Evolutionary conservation across 64 coral and sea anemone genomes (phyloP), one percentile per base, ranked within the genome.

Genomic region (Exaiptasia diaphana): DNA sequence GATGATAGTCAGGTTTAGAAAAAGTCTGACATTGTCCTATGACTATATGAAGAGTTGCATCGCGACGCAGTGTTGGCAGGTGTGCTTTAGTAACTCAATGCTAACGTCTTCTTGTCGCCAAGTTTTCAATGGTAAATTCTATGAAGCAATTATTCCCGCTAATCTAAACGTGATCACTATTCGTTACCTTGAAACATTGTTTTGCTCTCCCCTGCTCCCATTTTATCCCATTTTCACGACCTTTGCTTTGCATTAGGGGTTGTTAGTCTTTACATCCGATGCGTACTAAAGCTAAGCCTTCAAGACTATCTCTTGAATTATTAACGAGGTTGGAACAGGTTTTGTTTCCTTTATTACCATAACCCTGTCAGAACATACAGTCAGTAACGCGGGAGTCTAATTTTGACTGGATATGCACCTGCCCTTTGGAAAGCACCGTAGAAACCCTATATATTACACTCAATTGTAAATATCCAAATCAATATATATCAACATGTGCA

Each of bases 301-400:
- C 38, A 65, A 65, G 38, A 13, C 61, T 65, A 35, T 35, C 21
- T 36, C 30, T 65, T 65, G 61, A 65, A 65, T 65, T 18, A 65
- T 65, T 65, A 65, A 65, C 61, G 38, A 65, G 61, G 14, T 65
- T 13, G 32, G 61, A 65, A 65, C 61, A 65, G 61, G 61, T 65
- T 35, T 65, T 65, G 32, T 28, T 65, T 5, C 4, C 27, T 35
- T 35, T 65, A 65, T 65, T 65, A 65, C 61, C 61, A 65, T 65
- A 65, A 37, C 61, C 32, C 61, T 65, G 61, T 38, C 61, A 65
- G 14, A 65, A 5, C 7, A 65, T 65, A n/a, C 12, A 0, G 38
- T n/a, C n/a, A 37, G 61, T 18, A 37, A 65, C 2, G 1, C 9
- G 21, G 61, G 61, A 65, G 38, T 65, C 38, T 65, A 28, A 65